These are phyloP conservation scores for Drosophila histrio DNA, from an alignment of 2,888 invertebrate genomes.

Conservation along the genomic window DNA sequence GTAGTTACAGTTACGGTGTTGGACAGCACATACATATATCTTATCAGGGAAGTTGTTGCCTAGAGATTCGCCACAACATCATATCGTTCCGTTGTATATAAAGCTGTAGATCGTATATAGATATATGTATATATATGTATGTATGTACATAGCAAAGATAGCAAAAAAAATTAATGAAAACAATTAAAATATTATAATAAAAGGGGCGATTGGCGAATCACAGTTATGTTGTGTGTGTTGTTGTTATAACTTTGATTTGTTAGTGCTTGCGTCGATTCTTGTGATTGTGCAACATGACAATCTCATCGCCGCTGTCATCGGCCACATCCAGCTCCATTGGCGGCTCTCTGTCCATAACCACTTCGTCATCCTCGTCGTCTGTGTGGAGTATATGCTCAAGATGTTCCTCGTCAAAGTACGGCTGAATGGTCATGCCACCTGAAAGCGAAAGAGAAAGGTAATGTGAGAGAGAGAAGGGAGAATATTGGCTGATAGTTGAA, in stretches of 20 bases:
- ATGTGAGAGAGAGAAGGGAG: not conserved
- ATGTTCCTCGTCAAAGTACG: constrained; percentile 89
- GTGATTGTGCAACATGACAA: constrained; percentile 78
- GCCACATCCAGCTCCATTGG: constrained; percentile 47
- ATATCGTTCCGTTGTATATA: constrained; percentile 5
- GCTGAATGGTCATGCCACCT: constrained; percentile 84
- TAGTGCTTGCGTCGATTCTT: constrained; percentile 54
- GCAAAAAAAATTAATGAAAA: constrained; percentile 5
- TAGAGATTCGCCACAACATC: constrained; percentile 37
- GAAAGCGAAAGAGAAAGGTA: not conserved
- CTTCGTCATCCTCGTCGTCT: constrained; percentile 82
- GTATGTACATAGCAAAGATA: constrained; percentile 32
- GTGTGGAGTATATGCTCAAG: constrained; percentile 86
- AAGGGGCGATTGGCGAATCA: constrained; percentile 58
- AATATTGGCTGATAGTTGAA: not conserved
- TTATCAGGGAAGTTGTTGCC: not conserved
- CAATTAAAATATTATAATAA: not conserved
- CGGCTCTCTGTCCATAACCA: constrained; percentile 6
- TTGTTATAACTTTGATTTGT: not conserved
- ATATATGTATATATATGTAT: constrained; percentile 5
- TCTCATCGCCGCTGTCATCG: constrained; percentile 80
- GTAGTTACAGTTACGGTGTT: constrained; percentile 43
- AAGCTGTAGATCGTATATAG: constrained; percentile 19
- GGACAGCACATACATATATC: constrained; percentile 28
- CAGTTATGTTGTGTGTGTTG: constrained; percentile 66